Base-by-base conservation (phyloP, 2,797 vertebrate genomes). In the Bovichtus variegatus region DNA sequence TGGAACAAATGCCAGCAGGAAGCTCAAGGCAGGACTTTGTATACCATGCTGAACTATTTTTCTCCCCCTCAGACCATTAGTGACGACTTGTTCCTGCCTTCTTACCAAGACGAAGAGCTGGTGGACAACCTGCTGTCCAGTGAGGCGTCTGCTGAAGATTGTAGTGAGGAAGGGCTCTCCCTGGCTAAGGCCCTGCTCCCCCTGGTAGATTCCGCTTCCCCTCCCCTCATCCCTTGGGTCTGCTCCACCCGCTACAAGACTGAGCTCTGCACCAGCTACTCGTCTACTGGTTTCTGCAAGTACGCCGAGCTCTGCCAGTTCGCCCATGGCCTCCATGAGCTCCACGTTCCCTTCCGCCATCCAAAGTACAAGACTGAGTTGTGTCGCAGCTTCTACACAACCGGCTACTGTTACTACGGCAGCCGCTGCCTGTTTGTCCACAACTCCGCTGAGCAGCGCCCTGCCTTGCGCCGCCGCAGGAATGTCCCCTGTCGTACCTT, bases 221-320 rank as follows among this genome's bases (percentile, higher is more conserved):
- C 89, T 0, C 59, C 89, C 0, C 82, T 79, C 7, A 68, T 85
- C 15, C 91, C 93, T 6, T 94, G 91, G 91, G 88, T 94, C 66
- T 95, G 89, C 82, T 96, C 94, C 74, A 95, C 95, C 19, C 95
- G 96, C 78, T 96, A 96, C 85, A 96, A 96, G 92, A 96, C 95
- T 0, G 95, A 95, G 82, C 93, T 96, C 49, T 96, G 96, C 83
- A 95, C 91, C 78, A 94, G 86, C 76, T 96, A 96, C 73, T 91
- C 95, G 0, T 61, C 91, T 2, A 78, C 82, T 0, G 95, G 94
- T 0, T 73, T 78, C 44, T 96, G 96, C 90, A 94, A 94, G 67
- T 96, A 96, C 1, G 93, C 93, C 0, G 93, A 94, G 43, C 94
- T 94, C 79, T 96, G 96, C 78, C 95, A 95, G 89, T 96, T 96